Evolutionary conservation across 2,797 vertebrate genomes (phyloP).

Genomic region (Psittacula echo): DNA sequence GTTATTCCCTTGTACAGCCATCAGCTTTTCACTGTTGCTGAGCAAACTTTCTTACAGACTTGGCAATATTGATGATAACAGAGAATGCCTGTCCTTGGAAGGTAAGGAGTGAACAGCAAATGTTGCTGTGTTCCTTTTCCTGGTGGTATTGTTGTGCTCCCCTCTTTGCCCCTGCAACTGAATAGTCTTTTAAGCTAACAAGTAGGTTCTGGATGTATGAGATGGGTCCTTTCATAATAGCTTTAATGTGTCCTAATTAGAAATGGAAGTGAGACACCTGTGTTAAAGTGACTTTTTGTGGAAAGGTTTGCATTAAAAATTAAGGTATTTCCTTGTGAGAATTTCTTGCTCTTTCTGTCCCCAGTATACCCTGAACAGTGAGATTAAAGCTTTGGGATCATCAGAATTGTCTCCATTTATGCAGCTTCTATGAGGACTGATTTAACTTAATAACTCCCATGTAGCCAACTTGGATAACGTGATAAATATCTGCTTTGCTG

Average conservation of each 20-base stretch:
- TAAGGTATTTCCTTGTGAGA: not conserved
- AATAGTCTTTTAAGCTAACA: not conserved
- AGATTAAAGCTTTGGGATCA: not conserved
- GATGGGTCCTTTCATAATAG: not conserved
- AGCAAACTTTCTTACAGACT: not conserved
- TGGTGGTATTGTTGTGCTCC: not conserved
- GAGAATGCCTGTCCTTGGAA: not conserved
- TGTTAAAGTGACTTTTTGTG: not conserved
- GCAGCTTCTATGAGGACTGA: constrained; percentile 15
- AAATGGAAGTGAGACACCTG: not conserved
- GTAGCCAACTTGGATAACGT: constrained; percentile 19
- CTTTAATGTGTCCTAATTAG: not conserved
- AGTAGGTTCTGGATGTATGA: not conserved
- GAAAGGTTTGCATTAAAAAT: constrained; percentile 3
- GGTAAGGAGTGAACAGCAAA: not conserved
- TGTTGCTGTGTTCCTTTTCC: not conserved
- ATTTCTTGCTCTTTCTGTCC: not conserved
- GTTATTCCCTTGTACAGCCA: not conserved
- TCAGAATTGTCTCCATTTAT: not conserved
- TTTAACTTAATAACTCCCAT: constrained; percentile 22
- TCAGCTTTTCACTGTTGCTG: not conserved
- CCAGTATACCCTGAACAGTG: not conserved
- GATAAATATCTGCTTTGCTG: constrained; percentile 40
- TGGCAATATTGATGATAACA: not conserved
- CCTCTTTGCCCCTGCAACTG: fast-evolving